Evolutionary conservation across 2,888 invertebrate species (phyloP), one percentile per base, ranked within the genome.

Genomic region (Philopedon plagiatum): DNA sequence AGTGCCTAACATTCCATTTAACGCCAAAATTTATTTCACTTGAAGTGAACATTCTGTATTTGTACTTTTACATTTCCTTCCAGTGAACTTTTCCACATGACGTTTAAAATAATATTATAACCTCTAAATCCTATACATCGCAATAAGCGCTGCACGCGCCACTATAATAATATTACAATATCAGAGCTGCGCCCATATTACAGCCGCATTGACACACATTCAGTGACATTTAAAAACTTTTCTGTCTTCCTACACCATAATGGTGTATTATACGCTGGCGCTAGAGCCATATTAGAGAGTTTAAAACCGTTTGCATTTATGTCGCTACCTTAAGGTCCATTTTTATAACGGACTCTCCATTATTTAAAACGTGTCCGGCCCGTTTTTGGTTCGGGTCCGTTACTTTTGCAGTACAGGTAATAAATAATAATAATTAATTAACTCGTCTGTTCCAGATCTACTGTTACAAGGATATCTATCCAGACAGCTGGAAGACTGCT

Each of bases 181-280:
- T 46, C 19, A 61, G 65, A 34, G 71, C 65, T 71, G 71, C 66
- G 71, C 71, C 71, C 66, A 62, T 71, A 37, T 62, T 62, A 61
- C 62, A 32, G 66, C 66, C 71, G 71, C 71, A 71, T 56, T 71
- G 71, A 71, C 71, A 71, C 71, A 71, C 71, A 71, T 71, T 66
- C 65, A 39, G 57, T 71, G 66, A 71, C 71, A 71, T 71, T 71
- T 71, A 65, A 71, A 71, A 71, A 66, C 37, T 66, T 66, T 66
- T 66, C 66, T 71, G 56, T 71, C 71, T 71, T 71, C 71, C 71
- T 71, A 71, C 71, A 71, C 71, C 21, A 63, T 69, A 54, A 46
- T 62, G 18, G 44, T 63, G 44, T 44, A 60, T 54, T 71, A 62
- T 65, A 26, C 32, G 61, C 71, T 61, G 66, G 71, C 65, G 71